Conservation (phyloP, 2,797 vertebrate genomes). For the Phataginus tricuspis region DNA sequence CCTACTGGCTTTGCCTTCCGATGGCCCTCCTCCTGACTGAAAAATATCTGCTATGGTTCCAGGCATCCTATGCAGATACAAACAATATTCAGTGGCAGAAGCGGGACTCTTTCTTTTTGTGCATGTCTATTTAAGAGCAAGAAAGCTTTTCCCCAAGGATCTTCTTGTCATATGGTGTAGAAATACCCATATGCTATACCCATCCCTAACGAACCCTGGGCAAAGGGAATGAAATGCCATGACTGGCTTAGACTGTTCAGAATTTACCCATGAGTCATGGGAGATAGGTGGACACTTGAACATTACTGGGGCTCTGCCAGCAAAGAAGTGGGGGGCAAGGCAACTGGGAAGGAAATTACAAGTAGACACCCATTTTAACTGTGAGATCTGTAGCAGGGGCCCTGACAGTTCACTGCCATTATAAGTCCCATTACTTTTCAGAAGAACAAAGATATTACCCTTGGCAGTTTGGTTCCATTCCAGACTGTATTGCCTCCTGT, state of each 20-base stretch:
- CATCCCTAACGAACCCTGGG: not conserved
- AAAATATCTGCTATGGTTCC: not conserved
- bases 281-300: not conserved
- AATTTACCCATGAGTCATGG: not conserved
- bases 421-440: constrained; percentile 71
- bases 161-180: not conserved
- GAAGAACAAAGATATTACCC: constrained; percentile 79
- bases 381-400: constrained; percentile 51
- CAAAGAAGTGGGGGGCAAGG: not conserved
- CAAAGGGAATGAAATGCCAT: not conserved
- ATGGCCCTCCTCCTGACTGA: not conserved
- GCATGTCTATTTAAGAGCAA: not conserved
- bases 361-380: constrained; percentile 77
- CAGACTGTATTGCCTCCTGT: constrained; percentile 75
- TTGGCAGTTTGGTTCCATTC: constrained; percentile 64
- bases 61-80: not conserved
- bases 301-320: not conserved
- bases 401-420: constrained; percentile 63
- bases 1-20: not conserved
- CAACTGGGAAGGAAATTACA: not conserved
- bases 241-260: not conserved
- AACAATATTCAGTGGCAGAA: not conserved
- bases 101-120: not conserved
- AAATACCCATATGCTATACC: not conserved
- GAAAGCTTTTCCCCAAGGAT: not conserved